Percentiles rank a stretch among this genome's conserved stretches.
phyloP scores from a whole-genome alignment of 2,797 vertebrate species.

The Lateolabrax maculatus region DNA sequence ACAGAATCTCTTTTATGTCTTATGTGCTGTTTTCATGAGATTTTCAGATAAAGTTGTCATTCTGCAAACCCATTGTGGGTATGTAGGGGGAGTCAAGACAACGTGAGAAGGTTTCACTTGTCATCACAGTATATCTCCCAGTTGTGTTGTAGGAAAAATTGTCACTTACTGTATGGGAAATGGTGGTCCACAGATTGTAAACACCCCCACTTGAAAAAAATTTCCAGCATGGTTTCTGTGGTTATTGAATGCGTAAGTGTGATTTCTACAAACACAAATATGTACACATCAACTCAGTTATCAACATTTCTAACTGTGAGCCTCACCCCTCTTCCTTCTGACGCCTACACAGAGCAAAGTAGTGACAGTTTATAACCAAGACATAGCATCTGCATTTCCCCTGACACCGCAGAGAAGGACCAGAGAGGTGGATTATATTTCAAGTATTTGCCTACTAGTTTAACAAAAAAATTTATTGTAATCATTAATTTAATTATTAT shows the following conservation, averaged over 20 bases:
- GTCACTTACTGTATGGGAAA: conserved; percentile 65
- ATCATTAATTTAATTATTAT: not conserved
- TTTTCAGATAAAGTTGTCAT: conserved; percentile 49
- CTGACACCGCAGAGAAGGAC: not conserved
- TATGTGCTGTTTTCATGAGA: conserved; percentile 36
- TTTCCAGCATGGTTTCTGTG: conserved; percentile 64
- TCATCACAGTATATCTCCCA: conserved; percentile 49
- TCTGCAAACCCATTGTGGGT: conserved; percentile 45
- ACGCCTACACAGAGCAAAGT: conserved; percentile 20
- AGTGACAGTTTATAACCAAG: conserved; percentile 15
- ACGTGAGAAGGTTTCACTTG: conserved; percentile 74
- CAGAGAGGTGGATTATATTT: not conserved
- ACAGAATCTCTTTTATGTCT: conserved; percentile 46
- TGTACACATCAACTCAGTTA: conserved; percentile 9
- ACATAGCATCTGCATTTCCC: not conserved
- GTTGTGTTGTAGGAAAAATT: conserved; percentile 45
- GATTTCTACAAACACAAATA: conserved; percentile 34
- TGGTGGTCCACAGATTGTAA: conserved; percentile 70
- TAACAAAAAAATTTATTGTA: not conserved
- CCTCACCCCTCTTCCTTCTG: not conserved
- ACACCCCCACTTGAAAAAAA: conserved; percentile 60
- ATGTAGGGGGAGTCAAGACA: conserved; percentile 27
- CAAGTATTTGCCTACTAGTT: not conserved
- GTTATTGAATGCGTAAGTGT: conserved; percentile 54
- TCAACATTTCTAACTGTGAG: conserved; percentile 23